phyloP scores from a whole-genome alignment of 2,113 vertebrate species.

The Scytalopus superciliaris region DNA sequence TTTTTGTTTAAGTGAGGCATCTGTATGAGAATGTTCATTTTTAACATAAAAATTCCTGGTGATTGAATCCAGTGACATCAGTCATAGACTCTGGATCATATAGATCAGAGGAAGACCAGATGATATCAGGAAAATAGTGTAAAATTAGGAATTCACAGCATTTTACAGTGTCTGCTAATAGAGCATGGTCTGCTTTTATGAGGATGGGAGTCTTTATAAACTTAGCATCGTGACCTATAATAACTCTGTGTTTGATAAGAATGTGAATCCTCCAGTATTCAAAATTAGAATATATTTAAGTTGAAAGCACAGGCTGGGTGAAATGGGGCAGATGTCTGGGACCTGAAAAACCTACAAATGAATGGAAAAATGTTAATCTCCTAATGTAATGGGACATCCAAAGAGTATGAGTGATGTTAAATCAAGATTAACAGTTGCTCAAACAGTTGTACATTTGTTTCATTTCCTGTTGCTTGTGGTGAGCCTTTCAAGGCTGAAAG shows the following conservation, averaged over 20 bases:
- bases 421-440: constrained; percentile 21
- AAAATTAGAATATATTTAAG: not conserved
- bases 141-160: not conserved
- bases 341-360: not conserved
- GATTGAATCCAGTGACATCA: not conserved
- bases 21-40: not conserved
- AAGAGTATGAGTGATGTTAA: constrained; percentile 31
- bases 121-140: not conserved
- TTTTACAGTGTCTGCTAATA: not conserved
- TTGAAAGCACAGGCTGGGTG: not conserved
- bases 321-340: not conserved
- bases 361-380: constrained; percentile 5
- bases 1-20: not conserved
- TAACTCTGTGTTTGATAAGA: not conserved
- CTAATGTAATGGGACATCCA: constrained; percentile 13
- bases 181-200: not conserved
- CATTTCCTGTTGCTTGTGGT: constrained; percentile 38
- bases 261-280: not conserved
- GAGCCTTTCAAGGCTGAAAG: constrained; percentile 7
- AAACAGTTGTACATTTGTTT: constrained; percentile 43
- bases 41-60: not conserved
- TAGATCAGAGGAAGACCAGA: not conserved
- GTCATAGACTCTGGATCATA: not conserved
- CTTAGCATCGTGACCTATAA: not conserved
- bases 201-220: not conserved